phyloP scores from a whole-genome alignment of 2,888 invertebrate genomes.

The Hetaerina titia region DNA sequence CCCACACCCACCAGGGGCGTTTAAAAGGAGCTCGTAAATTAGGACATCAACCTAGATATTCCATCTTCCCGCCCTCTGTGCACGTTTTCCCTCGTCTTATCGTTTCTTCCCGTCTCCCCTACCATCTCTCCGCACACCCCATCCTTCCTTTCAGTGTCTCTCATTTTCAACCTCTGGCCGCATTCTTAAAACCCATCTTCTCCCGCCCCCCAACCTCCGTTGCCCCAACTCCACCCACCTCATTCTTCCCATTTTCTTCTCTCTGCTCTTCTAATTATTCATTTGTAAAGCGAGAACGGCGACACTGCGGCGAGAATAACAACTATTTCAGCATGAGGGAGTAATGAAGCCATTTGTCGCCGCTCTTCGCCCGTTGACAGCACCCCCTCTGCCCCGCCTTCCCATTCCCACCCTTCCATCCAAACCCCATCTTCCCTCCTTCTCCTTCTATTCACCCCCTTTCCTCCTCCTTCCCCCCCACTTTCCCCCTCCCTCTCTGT shows the following conservation, averaged over 20 bases:
- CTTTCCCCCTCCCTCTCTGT: background rate
- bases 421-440: background rate
- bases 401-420: background rate
- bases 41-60: slow-evolving; percentile 20
- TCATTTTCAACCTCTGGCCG: background rate
- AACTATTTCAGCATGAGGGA: slow-evolving; percentile 52
- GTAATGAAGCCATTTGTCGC: slow-evolving; percentile 65
- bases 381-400: background rate
- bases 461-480: background rate
- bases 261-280: slow-evolving; percentile 56
- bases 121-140: background rate
- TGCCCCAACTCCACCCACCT: background rate
- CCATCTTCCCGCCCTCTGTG: background rate
- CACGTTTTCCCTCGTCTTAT: background rate
- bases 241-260: background rate
- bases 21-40: slow-evolving; percentile 19
- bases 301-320: slow-evolving; percentile 56
- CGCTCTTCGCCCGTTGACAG: background rate
- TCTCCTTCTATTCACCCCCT: background rate
- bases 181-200: background rate
- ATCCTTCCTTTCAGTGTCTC: background rate
- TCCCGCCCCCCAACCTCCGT: background rate
- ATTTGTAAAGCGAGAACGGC: slow-evolving; percentile 50
- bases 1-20: background rate
- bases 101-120: background rate